Conservation (phyloP, 2,113 vertebrate species). For the Leucoraja erinaceus region DNA sequence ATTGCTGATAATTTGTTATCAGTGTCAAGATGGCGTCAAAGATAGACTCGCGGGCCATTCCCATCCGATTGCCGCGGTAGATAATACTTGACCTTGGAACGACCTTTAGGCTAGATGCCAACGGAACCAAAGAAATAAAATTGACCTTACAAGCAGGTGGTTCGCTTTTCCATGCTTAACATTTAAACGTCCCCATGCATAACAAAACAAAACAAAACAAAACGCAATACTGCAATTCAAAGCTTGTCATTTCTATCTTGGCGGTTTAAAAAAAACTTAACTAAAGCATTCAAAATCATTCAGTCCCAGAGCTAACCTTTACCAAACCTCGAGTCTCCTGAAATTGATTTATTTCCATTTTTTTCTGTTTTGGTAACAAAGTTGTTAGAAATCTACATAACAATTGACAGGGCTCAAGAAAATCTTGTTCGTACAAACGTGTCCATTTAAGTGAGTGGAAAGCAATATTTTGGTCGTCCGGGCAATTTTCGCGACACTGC, state of each 20-base stretch:
- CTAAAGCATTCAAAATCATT: neutral
- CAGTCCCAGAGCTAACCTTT: neutral
- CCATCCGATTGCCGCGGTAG: slow-evolving; percentile 46
- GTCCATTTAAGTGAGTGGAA: neutral
- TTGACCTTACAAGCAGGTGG: slow-evolving; percentile 35
- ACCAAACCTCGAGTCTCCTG: neutral
- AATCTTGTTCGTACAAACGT: neutral
- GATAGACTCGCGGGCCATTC: slow-evolving; percentile 46
- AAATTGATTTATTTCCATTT: neutral
- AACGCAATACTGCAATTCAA: neutral
- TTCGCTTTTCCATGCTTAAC: neutral
- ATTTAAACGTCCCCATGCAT: neutral
- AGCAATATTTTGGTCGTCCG: neutral
- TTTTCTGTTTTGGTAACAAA: neutral
- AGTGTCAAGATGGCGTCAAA: slow-evolving; percentile 54
- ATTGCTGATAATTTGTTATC: slow-evolving; percentile 52
- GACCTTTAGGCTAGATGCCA: slow-evolving; percentile 42
- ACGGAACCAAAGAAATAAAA: slow-evolving; percentile 11
- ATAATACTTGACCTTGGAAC: slow-evolving; percentile 49
- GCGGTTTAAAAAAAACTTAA: neutral
- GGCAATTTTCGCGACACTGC: neutral
- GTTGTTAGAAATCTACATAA: neutral
- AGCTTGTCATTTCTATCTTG: neutral
- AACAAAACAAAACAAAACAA: too few relatives aligned
- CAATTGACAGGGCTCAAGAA: neutral